Conservation (phyloP, 2,797 vertebrate genomes). For the Lerista edwardsae region DNA sequence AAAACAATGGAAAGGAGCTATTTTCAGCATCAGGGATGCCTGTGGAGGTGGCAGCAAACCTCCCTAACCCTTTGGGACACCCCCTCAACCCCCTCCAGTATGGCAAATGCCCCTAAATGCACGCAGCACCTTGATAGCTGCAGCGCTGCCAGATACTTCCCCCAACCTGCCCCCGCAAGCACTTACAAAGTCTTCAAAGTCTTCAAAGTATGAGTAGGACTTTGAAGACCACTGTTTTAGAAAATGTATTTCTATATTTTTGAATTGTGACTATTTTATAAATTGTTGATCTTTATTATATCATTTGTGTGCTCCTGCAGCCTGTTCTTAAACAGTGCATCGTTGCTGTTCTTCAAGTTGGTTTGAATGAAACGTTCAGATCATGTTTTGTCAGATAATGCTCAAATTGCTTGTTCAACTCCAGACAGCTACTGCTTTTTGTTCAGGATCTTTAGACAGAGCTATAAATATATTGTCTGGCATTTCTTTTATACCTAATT, state of each 20-base stretch:
- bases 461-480: constrained; percentile 14
- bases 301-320: neutral
- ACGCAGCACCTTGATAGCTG: no score
- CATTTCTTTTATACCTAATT: constrained; percentile 18
- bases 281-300: constrained; percentile 9
- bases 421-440: constrained; percentile 10
- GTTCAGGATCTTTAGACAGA: neutral
- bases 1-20: no score
- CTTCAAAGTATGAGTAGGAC: no score
- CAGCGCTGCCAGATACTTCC: no score
- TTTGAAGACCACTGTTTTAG: no score
- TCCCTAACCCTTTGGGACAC: no score
- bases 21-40: no score
- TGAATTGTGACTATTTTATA: neutral
- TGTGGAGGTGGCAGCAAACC: no score
- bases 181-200: no score
- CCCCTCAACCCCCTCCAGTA: no score
- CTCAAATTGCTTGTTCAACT: constrained; percentile 24
- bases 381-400: constrained; percentile 23
- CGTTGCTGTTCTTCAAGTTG: constrained; percentile 10
- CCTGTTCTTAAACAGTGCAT: constrained; percentile 4
- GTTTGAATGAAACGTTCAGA: constrained; percentile 33
- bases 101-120: no score
- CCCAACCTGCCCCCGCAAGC: no score
- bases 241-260: neutral